Percentiles rank a stretch among this genome's conserved stretches.
Evolutionary conservation across 2,113 vertebrate species (phyloP).

Genomic region (Alouatta palliata): DNA sequence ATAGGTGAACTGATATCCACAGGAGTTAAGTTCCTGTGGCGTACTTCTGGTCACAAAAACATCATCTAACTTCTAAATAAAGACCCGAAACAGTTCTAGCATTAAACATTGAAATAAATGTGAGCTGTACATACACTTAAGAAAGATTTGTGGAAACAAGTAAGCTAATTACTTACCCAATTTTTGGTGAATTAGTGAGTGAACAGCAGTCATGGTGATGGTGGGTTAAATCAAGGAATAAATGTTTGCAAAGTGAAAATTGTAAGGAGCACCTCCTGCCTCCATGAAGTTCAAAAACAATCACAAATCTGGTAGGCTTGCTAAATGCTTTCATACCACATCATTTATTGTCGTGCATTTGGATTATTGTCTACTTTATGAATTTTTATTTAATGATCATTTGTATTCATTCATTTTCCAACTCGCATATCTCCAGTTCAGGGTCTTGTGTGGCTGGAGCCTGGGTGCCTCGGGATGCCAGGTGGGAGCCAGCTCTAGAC

Average conservation of each 20-base stretch:
- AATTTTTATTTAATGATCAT: not conserved
- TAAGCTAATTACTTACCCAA: not conserved
- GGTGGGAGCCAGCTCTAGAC: not conserved
- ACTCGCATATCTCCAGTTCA: not conserved
- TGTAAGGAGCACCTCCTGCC: not conserved
- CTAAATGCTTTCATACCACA: not conserved
- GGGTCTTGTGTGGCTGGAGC: not conserved
- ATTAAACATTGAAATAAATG: not conserved
- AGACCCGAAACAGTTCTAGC: not conserved
- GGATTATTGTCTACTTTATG: not conserved
- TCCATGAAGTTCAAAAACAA: not conserved
- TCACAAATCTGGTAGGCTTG: not conserved
- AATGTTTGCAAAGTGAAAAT: not conserved
- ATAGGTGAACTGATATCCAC: not conserved
- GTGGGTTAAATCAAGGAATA: not conserved
- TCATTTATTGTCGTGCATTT: not conserved
- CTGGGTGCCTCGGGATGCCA: not conserved
- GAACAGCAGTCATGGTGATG: not conserved
- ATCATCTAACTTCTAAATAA: not conserved
- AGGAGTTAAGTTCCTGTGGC: not conserved
- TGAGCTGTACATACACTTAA: not conserved
- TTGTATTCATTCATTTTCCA: not conserved
- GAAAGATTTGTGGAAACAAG: not conserved
- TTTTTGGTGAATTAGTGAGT: not conserved
- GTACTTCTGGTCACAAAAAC: not conserved